phyloP scores from a whole-genome alignment of 2,797 vertebrate species.

The Ctenosaura bakeri region DNA sequence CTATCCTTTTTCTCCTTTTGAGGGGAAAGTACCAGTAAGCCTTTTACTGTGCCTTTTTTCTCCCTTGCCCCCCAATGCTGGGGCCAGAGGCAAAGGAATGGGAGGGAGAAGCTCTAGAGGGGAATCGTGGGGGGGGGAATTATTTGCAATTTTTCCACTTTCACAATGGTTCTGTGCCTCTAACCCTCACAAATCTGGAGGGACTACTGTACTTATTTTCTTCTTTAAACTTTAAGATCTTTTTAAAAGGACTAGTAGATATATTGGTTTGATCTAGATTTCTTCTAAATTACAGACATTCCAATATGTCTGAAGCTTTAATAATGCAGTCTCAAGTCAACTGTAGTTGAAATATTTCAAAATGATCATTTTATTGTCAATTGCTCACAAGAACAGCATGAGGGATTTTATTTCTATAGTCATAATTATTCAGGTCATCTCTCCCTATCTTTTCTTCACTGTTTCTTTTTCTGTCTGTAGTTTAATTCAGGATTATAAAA shows the following conservation, averaged over 20 bases:
- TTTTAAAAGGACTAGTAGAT: conserved; percentile 5
- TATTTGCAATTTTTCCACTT: too few relatives aligned
- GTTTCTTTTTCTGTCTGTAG: conserved; percentile 17
- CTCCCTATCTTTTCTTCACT: neutral
- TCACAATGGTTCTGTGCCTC: too few relatives aligned
- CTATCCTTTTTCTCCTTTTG: too few relatives aligned
- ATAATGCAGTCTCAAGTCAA: conserved; percentile 43
- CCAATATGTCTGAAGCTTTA: conserved; percentile 45
- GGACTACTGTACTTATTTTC: neutral
- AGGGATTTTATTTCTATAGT: conserved; percentile 13
- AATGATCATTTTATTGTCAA: conserved; percentile 36
- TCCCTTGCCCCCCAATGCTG: too few relatives aligned
- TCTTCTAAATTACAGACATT: conserved; percentile 38
- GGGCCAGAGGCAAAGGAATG: too few relatives aligned
- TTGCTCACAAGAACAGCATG: conserved; percentile 8
- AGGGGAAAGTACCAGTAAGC: too few relatives aligned
- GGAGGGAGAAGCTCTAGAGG: too few relatives aligned
- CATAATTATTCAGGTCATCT: conserved; percentile 11
- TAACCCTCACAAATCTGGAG: too few relatives aligned
- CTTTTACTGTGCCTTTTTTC: too few relatives aligned
- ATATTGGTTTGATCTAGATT: conserved; percentile 50
- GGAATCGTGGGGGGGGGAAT: too few relatives aligned
- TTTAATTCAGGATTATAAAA: neutral
- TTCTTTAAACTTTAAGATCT: conserved; percentile 3
- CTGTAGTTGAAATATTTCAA: conserved; percentile 12